Conservation (phyloP, 53 echinoderm and acorn worm genomes). For the Luidia sarsii region DNA sequence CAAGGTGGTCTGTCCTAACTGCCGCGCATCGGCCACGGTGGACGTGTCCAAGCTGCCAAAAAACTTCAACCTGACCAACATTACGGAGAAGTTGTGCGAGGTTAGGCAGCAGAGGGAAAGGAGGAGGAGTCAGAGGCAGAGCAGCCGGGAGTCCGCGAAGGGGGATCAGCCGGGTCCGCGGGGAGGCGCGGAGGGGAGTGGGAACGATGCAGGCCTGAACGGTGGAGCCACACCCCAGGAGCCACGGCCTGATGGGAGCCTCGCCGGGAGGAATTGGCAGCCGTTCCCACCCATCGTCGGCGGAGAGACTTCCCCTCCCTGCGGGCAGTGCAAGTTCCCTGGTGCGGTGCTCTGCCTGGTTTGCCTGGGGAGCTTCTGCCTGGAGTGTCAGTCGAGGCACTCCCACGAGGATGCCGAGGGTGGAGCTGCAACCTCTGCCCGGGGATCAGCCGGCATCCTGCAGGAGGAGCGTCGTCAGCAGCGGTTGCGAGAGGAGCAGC, state of each 20-base stretch:
- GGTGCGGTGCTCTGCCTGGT: not conserved
- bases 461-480: not conserved
- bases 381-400: slow-evolving; percentile 2
- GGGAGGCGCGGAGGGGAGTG: no score
- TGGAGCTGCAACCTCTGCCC: not conserved
- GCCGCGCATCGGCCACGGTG: not conserved
- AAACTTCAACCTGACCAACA: slow-evolving; percentile 1
- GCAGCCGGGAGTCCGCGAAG: no score
- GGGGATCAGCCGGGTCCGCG: no score
- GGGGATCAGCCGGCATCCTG: not conserved
- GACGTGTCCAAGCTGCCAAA: not conserved
- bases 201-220: no score
- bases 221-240: no score
- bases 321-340: not conserved
- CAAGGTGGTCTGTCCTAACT: not conserved
- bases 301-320: no score
- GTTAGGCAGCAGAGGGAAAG: slow-evolving; percentile 18
- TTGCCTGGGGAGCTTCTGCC: not conserved
- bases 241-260: no score
- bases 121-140: not conserved
- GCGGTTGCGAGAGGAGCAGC: slow-evolving; percentile 4
- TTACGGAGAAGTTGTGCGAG: no score
- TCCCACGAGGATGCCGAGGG: not conserved
- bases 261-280: no score
- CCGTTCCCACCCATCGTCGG: no score